These are phyloP conservation scores for Probaryconus sp. DNA, from an alignment of 1,140 invertebrate genomes.

Conservation along the genomic window DNA sequence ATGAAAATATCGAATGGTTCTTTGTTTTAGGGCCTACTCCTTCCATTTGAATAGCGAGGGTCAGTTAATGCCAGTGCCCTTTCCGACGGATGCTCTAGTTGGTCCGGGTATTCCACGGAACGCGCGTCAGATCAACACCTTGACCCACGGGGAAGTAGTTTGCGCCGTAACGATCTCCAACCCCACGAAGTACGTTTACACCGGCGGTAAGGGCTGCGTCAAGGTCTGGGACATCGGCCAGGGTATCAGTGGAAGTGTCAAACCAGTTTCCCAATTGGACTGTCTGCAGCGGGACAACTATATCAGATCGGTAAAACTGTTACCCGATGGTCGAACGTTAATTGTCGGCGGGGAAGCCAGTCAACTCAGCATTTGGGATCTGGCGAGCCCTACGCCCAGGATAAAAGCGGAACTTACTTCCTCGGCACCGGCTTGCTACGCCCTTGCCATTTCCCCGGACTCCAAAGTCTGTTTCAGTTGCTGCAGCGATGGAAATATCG, in stretches of 20 bases:
- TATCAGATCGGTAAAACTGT: conserved; percentile 94
- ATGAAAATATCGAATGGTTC: too few species aligned
- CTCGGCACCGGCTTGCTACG: conserved; percentile 97
- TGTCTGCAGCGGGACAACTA: conserved; percentile 98
- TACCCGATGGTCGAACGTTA: conserved; percentile 96
- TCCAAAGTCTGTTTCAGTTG: conserved; percentile 98
- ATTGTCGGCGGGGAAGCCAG: conserved; percentile 98
- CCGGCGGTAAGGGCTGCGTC: conserved; percentile 99
- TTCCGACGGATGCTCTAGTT: conserved; percentile 95
- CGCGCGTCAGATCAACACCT: conserved; percentile 92
- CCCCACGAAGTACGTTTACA: conserved; percentile 96
- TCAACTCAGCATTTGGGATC: conserved; percentile 97
- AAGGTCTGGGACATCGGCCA: conserved; percentile 97
- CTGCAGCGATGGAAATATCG: conserved; percentile 97
- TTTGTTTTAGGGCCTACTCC: conserved; percentile 89
- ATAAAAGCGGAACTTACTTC: conserved; percentile 97
- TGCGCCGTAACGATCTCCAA: conserved; percentile 94
- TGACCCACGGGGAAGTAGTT: conserved; percentile 95
- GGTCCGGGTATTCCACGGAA: conserved; percentile 95
- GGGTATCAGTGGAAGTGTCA: conserved; percentile 84
- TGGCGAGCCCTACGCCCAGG: conserved; percentile 91
- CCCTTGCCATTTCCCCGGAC: conserved; percentile 96
- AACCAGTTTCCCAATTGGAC: conserved; percentile 93
- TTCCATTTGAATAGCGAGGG: conserved; percentile 94
- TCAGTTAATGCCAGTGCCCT: conserved; percentile 94